Conservation (phyloP, 2,113 vertebrate genomes). For the Bubalus kerabau region DNA sequence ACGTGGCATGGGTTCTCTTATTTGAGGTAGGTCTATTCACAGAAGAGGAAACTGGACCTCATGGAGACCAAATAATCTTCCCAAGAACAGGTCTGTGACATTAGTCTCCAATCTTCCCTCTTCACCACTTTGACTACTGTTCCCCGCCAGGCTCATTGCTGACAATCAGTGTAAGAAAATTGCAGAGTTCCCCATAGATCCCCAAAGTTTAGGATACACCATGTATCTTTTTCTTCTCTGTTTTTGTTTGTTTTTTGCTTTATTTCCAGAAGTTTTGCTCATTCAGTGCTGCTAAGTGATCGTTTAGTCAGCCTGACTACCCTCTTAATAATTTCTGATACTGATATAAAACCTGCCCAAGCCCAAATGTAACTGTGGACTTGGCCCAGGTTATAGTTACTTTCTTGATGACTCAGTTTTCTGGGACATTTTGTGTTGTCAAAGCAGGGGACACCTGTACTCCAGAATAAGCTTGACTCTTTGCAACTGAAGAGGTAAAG, state of each 20-base stretch:
- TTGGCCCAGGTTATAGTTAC: background rate
- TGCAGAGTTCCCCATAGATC: background rate
- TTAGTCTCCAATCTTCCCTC: background rate
- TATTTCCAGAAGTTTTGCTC: background rate
- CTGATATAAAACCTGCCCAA: background rate
- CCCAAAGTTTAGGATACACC: background rate
- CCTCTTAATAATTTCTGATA: background rate
- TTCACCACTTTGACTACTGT: background rate
- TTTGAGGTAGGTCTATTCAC: background rate
- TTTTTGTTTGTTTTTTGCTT: background rate
- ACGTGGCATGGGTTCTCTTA: background rate
- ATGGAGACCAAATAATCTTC: background rate
- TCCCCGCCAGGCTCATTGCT: background rate
- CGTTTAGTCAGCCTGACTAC: background rate
- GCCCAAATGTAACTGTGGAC: background rate
- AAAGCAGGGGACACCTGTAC: background rate
- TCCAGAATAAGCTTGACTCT: background rate
- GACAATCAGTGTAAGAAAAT: background rate
- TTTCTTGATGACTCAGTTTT: background rate
- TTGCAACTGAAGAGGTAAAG: background rate
- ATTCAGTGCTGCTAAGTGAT: background rate
- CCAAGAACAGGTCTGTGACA: background rate
- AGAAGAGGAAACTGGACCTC: background rate
- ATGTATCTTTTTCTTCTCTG: background rate
- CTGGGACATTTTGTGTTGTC: background rate